phyloP scores from a whole-genome alignment of 2,888 invertebrate genomes.

The Tethea ocularis region DNA sequence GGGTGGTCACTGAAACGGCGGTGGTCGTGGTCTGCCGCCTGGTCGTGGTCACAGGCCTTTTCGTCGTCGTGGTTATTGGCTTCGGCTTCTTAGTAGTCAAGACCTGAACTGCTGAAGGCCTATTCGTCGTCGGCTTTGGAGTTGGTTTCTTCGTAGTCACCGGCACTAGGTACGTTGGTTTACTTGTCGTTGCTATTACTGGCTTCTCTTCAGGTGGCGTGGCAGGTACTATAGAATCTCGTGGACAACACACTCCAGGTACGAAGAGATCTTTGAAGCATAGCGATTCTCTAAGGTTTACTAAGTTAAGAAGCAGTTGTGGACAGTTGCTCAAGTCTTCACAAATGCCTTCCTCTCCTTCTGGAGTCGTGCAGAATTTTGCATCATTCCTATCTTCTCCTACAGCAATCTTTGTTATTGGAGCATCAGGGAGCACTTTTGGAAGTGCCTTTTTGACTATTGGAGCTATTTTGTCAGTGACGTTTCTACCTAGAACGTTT shows the following conservation, averaged over 20 bases:
- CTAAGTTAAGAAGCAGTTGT: constrained; percentile 90
- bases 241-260: constrained; percentile 96
- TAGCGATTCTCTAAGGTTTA: constrained; percentile 91
- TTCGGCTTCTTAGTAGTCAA: constrained; percentile 61
- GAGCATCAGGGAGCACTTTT: constrained; percentile 71
- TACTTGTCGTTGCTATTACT: constrained; percentile 62
- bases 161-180: constrained; percentile 72
- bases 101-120: constrained; percentile 59
- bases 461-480: constrained; percentile 91
- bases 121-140: constrained; percentile 52
- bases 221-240: constrained; percentile 66
- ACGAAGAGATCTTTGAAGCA: constrained; percentile 96
- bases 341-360: constrained; percentile 90
- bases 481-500: constrained; percentile 89
- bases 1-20: constrained; percentile 45
- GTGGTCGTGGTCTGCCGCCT: constrained; percentile 49
- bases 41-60: constrained; percentile 44
- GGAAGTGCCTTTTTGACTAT: constrained; percentile 82
- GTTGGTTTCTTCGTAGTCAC: constrained; percentile 68
- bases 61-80: constrained; percentile 52
- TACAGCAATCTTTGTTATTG: constrained; percentile 71
- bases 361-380: constrained; percentile 91
- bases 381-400: constrained; percentile 80
- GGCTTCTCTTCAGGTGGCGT: constrained; percentile 61
- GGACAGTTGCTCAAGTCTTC: constrained; percentile 95